Evolutionary conservation across 2,113 vertebrate genomes (phyloP).

Genomic region (Ammodytes marinus): DNA sequence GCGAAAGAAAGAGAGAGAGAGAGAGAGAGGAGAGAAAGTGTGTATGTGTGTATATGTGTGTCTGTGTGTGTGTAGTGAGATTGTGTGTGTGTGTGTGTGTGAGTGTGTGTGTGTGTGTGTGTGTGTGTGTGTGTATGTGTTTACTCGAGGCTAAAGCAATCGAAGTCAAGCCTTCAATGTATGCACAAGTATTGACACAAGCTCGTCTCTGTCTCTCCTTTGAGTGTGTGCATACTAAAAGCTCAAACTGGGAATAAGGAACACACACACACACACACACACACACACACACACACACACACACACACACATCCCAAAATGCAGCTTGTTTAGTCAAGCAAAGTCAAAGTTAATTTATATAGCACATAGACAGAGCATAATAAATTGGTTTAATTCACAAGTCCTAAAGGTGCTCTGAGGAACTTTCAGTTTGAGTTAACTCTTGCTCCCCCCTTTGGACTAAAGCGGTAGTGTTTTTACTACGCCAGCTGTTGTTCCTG

Average conservation of each 20-base stretch:
- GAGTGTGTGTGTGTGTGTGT: background rate
- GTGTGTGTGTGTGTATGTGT: background rate
- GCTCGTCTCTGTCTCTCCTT: background rate
- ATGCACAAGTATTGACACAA: constrained; percentile 29
- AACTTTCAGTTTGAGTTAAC: too few species aligned
- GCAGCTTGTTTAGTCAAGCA: constrained; percentile 12
- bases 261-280: too few species aligned
- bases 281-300: too few species aligned
- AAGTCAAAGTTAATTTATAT: too few species aligned
- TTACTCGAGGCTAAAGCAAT: background rate
- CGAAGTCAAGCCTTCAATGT: constrained; percentile 21
- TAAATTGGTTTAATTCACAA: too few species aligned
- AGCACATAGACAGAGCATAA: too few species aligned
- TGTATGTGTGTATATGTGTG: constrained; percentile 15
- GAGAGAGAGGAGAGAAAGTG: too few species aligned
- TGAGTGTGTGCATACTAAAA: background rate
- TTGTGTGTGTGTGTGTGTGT: background rate
- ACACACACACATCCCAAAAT: constrained; percentile 18
- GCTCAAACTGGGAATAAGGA: constrained; percentile 16
- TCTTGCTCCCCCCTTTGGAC: too few species aligned
- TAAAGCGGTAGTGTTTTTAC: too few species aligned
- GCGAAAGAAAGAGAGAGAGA: background rate
- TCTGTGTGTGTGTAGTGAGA: constrained; percentile 10
- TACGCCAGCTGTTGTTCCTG: too few species aligned
- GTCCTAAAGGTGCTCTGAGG: too few species aligned